These are phyloP conservation scores for Drusus annulatus DNA, from an alignment of 1,140 invertebrate species.

Conservation along the genomic window DNA sequence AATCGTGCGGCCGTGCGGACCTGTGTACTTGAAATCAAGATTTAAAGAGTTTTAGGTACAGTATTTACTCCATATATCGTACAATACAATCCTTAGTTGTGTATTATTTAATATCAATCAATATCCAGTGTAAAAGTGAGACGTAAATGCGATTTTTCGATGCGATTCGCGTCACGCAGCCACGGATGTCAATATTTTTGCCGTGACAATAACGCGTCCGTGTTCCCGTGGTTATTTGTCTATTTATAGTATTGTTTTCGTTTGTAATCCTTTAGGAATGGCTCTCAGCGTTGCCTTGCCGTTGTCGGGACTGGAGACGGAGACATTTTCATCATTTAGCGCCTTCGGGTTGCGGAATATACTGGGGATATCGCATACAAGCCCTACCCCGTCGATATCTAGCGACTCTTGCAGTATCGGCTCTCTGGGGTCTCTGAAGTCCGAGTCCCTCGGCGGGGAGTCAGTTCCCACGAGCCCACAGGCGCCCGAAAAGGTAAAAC, in stretches of 20 bases:
- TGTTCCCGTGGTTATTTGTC: constrained; percentile 11
- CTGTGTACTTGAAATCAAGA: constrained; percentile 9
- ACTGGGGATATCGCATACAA: constrained; percentile 64
- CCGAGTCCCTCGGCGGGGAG: constrained; percentile 68
- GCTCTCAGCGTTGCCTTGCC: constrained; percentile 71
- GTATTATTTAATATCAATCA: neutral
- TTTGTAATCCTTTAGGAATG: constrained; percentile 64
- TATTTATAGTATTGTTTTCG: constrained; percentile 11
- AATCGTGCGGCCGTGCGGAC: neutral
- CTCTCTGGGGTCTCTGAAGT: constrained; percentile 69
- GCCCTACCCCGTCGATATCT: constrained; percentile 69
- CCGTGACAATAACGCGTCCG: constrained; percentile 37
- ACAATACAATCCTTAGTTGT: neutral
- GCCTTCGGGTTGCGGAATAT: constrained; percentile 70
- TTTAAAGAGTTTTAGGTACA: constrained; percentile 23
- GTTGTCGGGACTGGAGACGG: constrained; percentile 67
- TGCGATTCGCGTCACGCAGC: neutral
- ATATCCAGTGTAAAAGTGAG: neutral
- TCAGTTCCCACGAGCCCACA: constrained; percentile 70
- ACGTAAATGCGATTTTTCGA: neutral
- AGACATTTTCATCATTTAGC: constrained; percentile 69
- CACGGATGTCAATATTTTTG: constrained; percentile 47
- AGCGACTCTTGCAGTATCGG: constrained; percentile 71
- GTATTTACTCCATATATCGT: constrained; percentile 13
- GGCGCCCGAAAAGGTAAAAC: constrained; percentile 68